phyloP scores from a whole-genome alignment of 1,140 invertebrate genomes.

The Apolygus lucorum region DNA sequence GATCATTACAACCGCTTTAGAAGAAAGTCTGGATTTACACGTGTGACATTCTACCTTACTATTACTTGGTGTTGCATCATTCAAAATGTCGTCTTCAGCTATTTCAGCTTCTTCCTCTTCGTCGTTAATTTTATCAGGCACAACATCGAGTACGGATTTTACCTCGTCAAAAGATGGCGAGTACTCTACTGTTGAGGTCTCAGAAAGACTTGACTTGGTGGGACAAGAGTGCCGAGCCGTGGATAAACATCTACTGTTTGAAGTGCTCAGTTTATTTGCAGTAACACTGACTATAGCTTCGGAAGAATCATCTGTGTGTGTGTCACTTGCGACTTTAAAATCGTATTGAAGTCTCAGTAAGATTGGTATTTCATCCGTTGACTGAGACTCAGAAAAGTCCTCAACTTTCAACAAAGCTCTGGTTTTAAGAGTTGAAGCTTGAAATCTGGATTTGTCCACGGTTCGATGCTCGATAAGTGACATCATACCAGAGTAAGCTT shows the following conservation, averaged over 20 bases:
- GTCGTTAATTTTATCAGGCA: too few species aligned
- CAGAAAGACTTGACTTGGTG: neutral
- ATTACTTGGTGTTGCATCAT: too few species aligned
- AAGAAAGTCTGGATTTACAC: neutral
- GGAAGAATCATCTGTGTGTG: too few species aligned
- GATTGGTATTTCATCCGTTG: neutral
- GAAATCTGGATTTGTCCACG: neutral
- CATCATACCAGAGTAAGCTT: neutral
- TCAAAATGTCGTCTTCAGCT: neutral
- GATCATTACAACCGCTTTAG: neutral
- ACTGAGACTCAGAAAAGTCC: too few species aligned
- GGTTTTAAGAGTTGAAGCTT: neutral
- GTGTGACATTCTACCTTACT: too few species aligned
- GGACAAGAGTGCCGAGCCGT: too few species aligned
- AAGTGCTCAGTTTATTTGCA: neutral
- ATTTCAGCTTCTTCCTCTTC: neutral
- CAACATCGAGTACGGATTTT: too few species aligned
- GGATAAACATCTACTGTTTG: too few species aligned
- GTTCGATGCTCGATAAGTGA: neutral
- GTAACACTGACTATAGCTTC: neutral
- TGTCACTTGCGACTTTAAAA: neutral
- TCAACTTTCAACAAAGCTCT: neutral
- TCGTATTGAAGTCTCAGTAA: neutral
- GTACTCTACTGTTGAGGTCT: neutral
- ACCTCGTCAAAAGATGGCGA: neutral